phyloP scores from a whole-genome alignment of 2,797 vertebrate species.

The Acipenser ruthenus region DNA sequence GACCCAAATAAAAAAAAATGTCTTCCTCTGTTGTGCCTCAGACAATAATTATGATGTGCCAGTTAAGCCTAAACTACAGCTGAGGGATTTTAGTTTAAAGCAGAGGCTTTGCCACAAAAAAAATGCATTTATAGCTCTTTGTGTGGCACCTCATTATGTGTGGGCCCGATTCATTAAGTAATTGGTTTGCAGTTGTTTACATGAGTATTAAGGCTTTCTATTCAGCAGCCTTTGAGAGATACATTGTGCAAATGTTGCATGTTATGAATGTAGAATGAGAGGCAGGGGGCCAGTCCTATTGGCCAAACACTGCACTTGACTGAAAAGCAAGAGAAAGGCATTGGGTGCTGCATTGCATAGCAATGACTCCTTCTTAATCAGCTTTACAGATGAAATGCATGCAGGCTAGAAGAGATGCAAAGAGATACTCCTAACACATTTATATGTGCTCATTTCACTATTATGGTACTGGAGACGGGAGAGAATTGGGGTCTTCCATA shows the following conservation, averaged over 20 bases:
- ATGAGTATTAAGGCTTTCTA: conserved; percentile 99
- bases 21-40: conserved; percentile 93
- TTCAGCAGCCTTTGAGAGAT: conserved; percentile 99
- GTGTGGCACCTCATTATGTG: conserved; percentile 99
- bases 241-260: conserved; percentile 99
- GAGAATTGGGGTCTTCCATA: conserved; percentile 89
- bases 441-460: conserved; percentile 98
- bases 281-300: conserved; percentile 89
- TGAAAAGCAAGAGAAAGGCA: conserved; percentile 98
- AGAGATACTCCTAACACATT: conserved; percentile 99
- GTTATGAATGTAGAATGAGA: conserved; percentile 99
- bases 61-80: conserved; percentile 97
- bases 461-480: conserved; percentile 67
- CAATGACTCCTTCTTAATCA: conserved; percentile 99
- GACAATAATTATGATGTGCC: conserved; percentile 97
- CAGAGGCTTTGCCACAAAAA: conserved; percentile 90
- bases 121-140: conserved; percentile 99
- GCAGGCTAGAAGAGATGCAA: conserved; percentile 99
- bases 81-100: conserved; percentile 99
- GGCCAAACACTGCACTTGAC: conserved; percentile 93
- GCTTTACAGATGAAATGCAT: conserved; percentile 99
- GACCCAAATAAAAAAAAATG: conserved; percentile 71
- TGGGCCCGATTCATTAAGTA: conserved; percentile 99
- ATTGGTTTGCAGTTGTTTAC: conserved; percentile 99
- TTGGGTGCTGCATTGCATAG: conserved; percentile 99